Percentiles rank a stretch among this genome's conserved stretches.
These are phyloP conservation scores for Hemibagrus wyckioides DNA, from an alignment of 2,113 vertebrate genomes.

Conservation along the genomic window DNA sequence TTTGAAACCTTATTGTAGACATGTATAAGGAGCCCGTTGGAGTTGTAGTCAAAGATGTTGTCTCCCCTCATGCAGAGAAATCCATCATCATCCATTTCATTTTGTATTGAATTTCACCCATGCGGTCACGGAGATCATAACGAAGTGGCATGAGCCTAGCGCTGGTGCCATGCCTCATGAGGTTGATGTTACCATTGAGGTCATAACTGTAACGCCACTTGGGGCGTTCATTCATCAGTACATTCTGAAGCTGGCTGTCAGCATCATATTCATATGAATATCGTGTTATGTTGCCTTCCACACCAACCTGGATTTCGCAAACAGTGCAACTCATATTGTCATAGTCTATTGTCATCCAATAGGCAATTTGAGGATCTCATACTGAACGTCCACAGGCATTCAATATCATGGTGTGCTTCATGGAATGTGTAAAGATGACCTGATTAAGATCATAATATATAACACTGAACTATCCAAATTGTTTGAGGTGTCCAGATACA, in stretches of 20 bases:
- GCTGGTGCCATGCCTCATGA: conserved; percentile 92
- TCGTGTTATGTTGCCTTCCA: conserved; percentile 93
- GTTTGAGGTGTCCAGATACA: conserved; percentile 90
- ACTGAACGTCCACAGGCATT: conserved; percentile 94
- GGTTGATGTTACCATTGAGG: conserved; percentile 95
- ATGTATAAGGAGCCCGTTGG: conserved; percentile 86
- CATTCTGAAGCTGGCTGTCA: conserved; percentile 93
- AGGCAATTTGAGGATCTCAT: conserved; percentile 94
- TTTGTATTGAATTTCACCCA: conserved; percentile 92
- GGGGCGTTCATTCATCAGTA: conserved; percentile 91
- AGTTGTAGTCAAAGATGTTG: conserved; percentile 92
- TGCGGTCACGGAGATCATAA: conserved; percentile 92
- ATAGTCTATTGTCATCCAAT: conserved; percentile 98
- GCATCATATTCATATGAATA: conserved; percentile 95
- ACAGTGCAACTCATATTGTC: conserved; percentile 89
- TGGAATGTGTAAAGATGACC: conserved; percentile 96
- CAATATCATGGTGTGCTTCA: conserved; percentile 98
- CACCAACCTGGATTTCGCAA: conserved; percentile 90
- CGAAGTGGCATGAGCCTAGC: conserved; percentile 88
- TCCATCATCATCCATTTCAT: conserved; percentile 92
- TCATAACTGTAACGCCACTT: conserved; percentile 98
- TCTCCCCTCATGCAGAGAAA: conserved; percentile 91
- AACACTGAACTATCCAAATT: conserved; percentile 96
- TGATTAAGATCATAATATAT: conserved; percentile 98
- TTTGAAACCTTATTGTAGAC: conserved; percentile 84